These are phyloP conservation scores for Lumbricus terrestris DNA, from an alignment of 2,888 invertebrate genomes.

Conservation along the genomic window DNA sequence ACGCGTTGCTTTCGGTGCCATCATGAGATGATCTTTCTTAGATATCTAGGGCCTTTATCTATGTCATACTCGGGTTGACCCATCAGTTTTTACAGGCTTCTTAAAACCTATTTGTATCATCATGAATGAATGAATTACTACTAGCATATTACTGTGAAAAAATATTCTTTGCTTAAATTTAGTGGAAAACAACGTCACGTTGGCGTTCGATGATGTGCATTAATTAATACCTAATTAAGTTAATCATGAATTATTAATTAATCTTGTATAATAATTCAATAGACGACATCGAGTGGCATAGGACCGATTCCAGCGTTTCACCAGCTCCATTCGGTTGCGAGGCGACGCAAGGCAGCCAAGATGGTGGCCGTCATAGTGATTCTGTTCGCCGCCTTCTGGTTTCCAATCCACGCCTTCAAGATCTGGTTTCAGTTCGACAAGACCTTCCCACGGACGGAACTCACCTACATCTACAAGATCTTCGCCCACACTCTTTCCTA, in stretches of 20 bases:
- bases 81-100: no score
- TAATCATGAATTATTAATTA: background rate
- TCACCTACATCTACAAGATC: constrained; percentile 43
- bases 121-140: no score
- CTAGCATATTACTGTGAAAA: background rate
- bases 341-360: constrained; percentile 45
- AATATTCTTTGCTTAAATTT: background rate
- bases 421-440: constrained; percentile 40
- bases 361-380: constrained; percentile 51
- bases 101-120: no score
- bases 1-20: background rate
- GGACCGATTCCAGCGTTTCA: background rate
- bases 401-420: constrained; percentile 48
- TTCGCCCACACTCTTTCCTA: constrained; percentile 51
- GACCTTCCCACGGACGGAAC: constrained; percentile 42
- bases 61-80: background rate
- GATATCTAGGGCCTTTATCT: no score
- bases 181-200: background rate
- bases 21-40: background rate
- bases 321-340: background rate
- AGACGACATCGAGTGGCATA: background rate
- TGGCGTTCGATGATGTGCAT: background rate
- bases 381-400: constrained; percentile 51
- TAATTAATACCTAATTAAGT: background rate
- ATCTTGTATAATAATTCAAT: no score